Evolutionary conservation across 2,888 invertebrate genomes (phyloP), one percentile per base, ranked within the genome.

Genomic region (Ennomos erosarius): DNA sequence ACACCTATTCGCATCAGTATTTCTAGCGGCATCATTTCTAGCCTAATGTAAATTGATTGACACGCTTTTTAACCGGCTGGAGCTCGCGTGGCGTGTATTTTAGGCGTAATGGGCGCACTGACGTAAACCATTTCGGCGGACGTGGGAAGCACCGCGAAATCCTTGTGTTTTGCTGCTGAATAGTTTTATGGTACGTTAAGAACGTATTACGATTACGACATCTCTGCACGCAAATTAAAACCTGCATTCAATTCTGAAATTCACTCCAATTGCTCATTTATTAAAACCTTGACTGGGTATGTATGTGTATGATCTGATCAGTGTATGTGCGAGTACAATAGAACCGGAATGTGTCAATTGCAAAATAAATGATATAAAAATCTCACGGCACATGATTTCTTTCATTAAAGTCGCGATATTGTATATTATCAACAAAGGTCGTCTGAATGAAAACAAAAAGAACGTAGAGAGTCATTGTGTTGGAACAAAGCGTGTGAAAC

Each of bases 351-450:
- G 81, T 73, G 75, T 77, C 73, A 78, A 80, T 87, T 86, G 82
- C 84, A 82, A 87, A 85, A 87, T 87, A 81, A 82, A 82, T 82
- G 74, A 71, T 81, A 82, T 75, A 79, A 87, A 87, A 88, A 87
- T 90, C 90, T 85, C 90, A 90, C 87, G 85, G 75, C 85, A 76
- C 83, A 81, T 85, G 87, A 85, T 90, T 90, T 90, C 87, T 88
- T 90, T 85, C 76, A 85, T 88, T 87, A 84, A 79, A 87, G 78
- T 84, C 76, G 85, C 81, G 83, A 90, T 90, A 90, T 87, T 88
- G 88, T 89, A 87, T 87, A 87, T 89, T 83, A 90, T 89, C 88
- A 90, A 87, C 88, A 89, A 89, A 91, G 90, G 91, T 90, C 88
- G 89, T 87, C 85, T 86, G 85, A 87, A 89, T 78, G 87, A 88